These are phyloP conservation scores for Meloe dianella DNA, from an alignment of 2,888 invertebrate species.

Conservation along the genomic window DNA sequence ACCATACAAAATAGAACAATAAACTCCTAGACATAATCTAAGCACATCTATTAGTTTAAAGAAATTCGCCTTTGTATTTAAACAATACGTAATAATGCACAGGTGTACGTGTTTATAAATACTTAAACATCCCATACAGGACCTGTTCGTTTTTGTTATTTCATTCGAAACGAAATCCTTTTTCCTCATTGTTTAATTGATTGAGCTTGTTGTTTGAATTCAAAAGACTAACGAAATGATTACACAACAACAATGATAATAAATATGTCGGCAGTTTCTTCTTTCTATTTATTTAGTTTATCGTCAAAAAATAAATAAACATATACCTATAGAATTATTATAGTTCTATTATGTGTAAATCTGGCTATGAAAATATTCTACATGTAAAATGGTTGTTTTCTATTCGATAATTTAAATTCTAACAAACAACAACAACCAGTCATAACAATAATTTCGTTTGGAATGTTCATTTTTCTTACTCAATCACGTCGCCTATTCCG, in stretches of 20 bases:
- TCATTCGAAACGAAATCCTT: not conserved
- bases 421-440: not conserved
- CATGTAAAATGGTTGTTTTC: not conserved
- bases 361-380: not conserved
- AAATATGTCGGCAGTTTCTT: not conserved
- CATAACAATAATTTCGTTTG: constrained; percentile 1
- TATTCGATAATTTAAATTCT: not conserved
- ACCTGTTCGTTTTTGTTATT: not conserved
- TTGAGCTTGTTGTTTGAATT: not conserved
- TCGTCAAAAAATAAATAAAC: not conserved
- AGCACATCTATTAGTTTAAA: not conserved
- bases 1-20: not conserved
- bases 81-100: constrained; percentile 5
- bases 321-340: no score
- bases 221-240: not conserved
- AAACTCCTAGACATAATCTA: not conserved
- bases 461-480: not conserved
- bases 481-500: no score
- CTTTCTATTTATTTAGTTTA: not conserved
- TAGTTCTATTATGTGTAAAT: not conserved
- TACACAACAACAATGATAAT: not conserved
- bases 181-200: not conserved
- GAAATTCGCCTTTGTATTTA: constrained; percentile 2
- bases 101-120: constrained; percentile 10
- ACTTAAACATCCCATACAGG: not conserved